phyloP scores from a whole-genome alignment of 2,113 vertebrate genomes.

The Hippocampus abdominalis region DNA sequence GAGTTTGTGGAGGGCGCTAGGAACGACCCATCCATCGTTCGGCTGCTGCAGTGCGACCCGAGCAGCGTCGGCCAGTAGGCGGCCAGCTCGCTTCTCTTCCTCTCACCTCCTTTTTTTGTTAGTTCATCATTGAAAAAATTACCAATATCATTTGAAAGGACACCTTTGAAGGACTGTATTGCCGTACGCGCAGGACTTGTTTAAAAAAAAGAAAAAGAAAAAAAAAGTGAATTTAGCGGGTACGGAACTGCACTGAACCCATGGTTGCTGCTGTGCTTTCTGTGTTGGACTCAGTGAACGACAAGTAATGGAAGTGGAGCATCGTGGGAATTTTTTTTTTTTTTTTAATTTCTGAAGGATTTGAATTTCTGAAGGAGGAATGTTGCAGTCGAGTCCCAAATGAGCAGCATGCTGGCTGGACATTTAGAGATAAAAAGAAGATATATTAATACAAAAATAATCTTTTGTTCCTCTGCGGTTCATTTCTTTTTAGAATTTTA shows the following conservation, averaged over 20 bases:
- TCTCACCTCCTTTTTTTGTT: not conserved
- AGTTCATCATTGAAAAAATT: conserved; percentile 28
- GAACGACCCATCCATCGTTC: conserved; percentile 94
- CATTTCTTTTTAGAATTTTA: not conserved
- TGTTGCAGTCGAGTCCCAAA: conserved; percentile 22
- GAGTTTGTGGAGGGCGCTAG: conserved; percentile 97
- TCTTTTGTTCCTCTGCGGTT: not conserved
- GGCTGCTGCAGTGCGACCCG: conserved; percentile 96
- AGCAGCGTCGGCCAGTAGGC: conserved; percentile 82
- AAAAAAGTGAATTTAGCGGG: not conserved
- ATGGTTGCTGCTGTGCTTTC: conserved; percentile 32
- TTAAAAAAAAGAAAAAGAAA: conserved; percentile 1
- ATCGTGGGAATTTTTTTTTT: conserved; percentile 22
- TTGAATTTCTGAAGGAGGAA: conserved; percentile 40
- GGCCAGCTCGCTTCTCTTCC: conserved; percentile 10
- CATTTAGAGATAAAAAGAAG: not conserved
- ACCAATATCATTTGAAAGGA: conserved; percentile 22
- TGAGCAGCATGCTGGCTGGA: not conserved
- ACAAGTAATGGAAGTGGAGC: not conserved
- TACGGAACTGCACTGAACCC: conserved; percentile 26
- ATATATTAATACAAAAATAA: not conserved
- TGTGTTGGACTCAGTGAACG: not conserved
- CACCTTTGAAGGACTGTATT: not conserved
- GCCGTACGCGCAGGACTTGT: conserved; percentile 32
- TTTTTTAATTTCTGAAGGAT: conserved; percentile 23